These are phyloP conservation scores for Pollenia angustigena DNA, from an alignment of 2,888 invertebrate genomes.

Conservation along the genomic window DNA sequence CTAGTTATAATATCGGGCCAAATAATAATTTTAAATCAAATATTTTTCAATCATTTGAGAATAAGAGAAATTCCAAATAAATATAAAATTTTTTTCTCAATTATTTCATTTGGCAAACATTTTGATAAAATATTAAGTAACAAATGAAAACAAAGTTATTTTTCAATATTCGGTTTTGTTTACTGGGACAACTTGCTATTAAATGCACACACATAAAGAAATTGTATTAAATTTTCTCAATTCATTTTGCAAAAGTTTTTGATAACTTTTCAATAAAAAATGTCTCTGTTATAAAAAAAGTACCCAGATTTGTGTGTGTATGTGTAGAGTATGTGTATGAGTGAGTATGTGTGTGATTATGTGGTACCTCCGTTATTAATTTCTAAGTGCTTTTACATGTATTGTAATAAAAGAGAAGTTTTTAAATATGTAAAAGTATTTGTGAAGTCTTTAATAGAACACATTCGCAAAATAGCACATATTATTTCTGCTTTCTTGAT, in stretches of 20 bases:
- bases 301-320: background rate
- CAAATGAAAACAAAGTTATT: background rate
- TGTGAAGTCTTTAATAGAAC: background rate
- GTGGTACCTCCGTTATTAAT: slow-evolving; percentile 21
- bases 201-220: slow-evolving; percentile 27
- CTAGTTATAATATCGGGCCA: too few relatives aligned
- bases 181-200: background rate
- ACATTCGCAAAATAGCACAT: slow-evolving; percentile 33
- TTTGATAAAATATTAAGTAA: background rate
- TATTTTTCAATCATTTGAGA: too few relatives aligned
- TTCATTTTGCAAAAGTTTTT: slow-evolving; percentile 70
- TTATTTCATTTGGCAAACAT: too few relatives aligned
- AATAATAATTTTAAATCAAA: too few relatives aligned
- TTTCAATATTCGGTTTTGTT: background rate
- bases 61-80: too few relatives aligned
- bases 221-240: slow-evolving; percentile 71
- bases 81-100: too few relatives aligned
- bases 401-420: slow-evolving; percentile 33
- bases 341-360: background rate
- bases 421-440: slow-evolving; percentile 22
- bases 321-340: background rate
- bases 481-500: slow-evolving; percentile 9
- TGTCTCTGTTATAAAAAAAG: slow-evolving; percentile 35
- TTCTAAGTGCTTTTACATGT: slow-evolving; percentile 70
- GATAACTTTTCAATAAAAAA: slow-evolving; percentile 72